Base-by-base conservation (phyloP, 2,888 invertebrate species). In the Empis livida region DNA sequence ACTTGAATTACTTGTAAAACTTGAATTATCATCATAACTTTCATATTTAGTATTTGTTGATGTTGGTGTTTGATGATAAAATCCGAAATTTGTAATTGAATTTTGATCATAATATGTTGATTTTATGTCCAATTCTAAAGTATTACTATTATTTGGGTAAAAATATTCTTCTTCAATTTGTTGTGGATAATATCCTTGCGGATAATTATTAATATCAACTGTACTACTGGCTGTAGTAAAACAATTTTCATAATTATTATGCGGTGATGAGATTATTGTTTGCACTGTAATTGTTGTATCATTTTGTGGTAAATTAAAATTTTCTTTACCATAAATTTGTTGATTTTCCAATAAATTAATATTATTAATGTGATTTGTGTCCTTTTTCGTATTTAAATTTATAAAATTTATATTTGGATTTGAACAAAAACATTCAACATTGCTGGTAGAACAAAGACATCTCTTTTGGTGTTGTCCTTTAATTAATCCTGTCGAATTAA, bases 21-120 rank as follows among this genome's bases (percentile, higher is more conserved):
- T 70, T 38, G 68, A 68, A 30, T 67, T 66, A 32, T 69, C 69
- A 45, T 69, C 69, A 49, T 63, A 67, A 51, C 62, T 65, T 53
- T 67, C 67, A 44, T 67, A 65, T 39, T 39, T 39, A 3, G 17
- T 39, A 8, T 5, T 8, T 27, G 8, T 9, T 17, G 17, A 17
- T 17, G 13, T 16, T 16, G 8, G 5, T 16, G 14, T 39, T n/a
- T 16, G 11, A 39, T 39, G 11, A 39, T 39, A 17, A 3, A 8
- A n/a, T 38, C 16, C 16, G 5, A 39, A 11, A 39, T 17, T 17
- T 17, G 10, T 16, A 15, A 8, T 37, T 35, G 32, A 8, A 27
- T 27, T 27, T 27, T 27, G 23, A 27, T 27, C 8, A 27, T 27
- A 2, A 27, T 27, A 27, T 27, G 23, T 8, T 27, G 23, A 9